phyloP scores from a whole-genome alignment of 1,140 invertebrate species.

The Hetaerina americana region DNA sequence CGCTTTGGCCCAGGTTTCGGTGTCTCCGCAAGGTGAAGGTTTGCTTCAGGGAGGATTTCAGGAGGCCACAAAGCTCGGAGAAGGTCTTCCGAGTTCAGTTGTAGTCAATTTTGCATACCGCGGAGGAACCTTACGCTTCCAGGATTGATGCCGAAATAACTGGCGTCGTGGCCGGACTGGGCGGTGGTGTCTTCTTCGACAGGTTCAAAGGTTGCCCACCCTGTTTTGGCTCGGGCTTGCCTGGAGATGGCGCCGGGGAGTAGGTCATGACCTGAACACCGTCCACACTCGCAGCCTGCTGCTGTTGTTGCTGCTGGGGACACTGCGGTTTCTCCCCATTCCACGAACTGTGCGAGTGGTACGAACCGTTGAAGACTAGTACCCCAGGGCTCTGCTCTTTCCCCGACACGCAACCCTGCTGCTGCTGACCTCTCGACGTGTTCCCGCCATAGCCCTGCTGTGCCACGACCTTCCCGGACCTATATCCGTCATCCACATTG shows the following conservation, averaged over 20 bases:
- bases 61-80: no score
- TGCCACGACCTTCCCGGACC: no score
- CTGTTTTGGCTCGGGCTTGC: neutral
- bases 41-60: no score
- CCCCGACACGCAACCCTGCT: constrained; percentile 26
- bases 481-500: no score
- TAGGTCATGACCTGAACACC: constrained; percentile 70
- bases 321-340: constrained; percentile 28
- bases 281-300: constrained; percentile 42
- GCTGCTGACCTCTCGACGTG: constrained; percentile 29
- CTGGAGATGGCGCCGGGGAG: constrained; percentile 26
- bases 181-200: constrained; percentile 75
- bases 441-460: constrained; percentile 23
- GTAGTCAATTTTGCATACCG: no score
- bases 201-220: constrained; percentile 67
- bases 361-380: constrained; percentile 24
- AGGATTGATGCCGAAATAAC: neutral
- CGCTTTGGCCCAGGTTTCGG: no score
- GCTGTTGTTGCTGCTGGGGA: constrained; percentile 19
- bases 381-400: neutral
- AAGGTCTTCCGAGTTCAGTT: no score
- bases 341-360: constrained; percentile 28
- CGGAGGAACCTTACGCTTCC: neutral
- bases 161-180: constrained; percentile 35
- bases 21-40: no score